phyloP scores from a whole-genome alignment of 2,888 invertebrate species.

The Deilephila porcellus region DNA sequence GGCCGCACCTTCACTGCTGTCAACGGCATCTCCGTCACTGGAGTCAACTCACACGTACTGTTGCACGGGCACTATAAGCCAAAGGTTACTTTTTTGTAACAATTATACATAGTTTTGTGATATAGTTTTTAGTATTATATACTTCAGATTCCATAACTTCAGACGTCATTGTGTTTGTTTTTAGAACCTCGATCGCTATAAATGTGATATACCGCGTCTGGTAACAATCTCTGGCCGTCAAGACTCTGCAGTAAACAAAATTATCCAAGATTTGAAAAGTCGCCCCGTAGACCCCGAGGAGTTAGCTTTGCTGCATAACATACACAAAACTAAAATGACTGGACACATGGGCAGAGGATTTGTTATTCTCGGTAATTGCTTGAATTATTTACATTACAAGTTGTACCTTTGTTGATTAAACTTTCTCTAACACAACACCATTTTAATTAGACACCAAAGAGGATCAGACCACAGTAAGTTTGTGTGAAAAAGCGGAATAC shows the following conservation, averaged over 20 bases:
- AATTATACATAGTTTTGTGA: no score
- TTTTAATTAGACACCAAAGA: slow-evolving; percentile 37
- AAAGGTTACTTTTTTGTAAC: slow-evolving; percentile 49
- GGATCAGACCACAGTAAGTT: slow-evolving; percentile 36
- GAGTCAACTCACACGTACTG: slow-evolving; percentile 61
- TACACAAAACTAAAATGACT: slow-evolving; percentile 67
- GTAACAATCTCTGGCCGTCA: slow-evolving; percentile 84
- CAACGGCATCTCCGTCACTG: slow-evolving; percentile 60
- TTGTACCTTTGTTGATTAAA: no score
- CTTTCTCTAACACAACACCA: not conserved
- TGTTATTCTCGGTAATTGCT: slow-evolving; percentile 69
- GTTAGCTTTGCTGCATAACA: slow-evolving; percentile 71
- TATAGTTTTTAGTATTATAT: no score
- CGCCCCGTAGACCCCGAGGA: slow-evolving; percentile 74
- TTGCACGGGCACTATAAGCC: slow-evolving; percentile 56
- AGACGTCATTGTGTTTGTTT: slow-evolving; percentile 23
- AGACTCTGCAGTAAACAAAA: slow-evolving; percentile 63
- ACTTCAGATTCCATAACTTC: not conserved
- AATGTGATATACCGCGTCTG: slow-evolving; percentile 70
- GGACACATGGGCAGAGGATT: slow-evolving; percentile 86
- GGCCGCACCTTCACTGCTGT: slow-evolving; percentile 73
- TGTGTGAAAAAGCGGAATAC: slow-evolving; percentile 41
- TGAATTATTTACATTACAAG: no score
- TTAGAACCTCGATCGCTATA: slow-evolving; percentile 46
- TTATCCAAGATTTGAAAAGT: slow-evolving; percentile 56